A percentile compares a stretch with the other conserved stretches of the same genome.
phyloP scores from a whole-genome alignment of 2,797 vertebrate species.

The Sebastes variabilis region DNA sequence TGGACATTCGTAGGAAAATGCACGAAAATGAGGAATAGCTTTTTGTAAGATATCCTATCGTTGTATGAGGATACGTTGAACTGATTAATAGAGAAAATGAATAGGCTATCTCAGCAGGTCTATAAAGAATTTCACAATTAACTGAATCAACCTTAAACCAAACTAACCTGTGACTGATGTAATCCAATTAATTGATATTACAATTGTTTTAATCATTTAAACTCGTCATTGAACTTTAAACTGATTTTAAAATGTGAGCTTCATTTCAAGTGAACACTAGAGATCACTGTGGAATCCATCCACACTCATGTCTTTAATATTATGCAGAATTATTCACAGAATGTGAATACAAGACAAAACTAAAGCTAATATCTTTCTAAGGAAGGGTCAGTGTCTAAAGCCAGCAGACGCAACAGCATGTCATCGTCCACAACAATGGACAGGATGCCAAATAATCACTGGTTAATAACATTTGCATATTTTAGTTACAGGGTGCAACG shows the following conservation, averaged over 20 bases:
- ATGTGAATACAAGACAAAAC: too few species aligned
- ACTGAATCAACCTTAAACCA: background rate
- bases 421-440: background rate
- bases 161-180: background rate
- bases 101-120: too few species aligned
- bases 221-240: background rate
- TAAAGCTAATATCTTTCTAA: too few species aligned
- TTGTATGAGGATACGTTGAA: too few species aligned
- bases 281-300: too few species aligned
- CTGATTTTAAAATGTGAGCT: background rate
- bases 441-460: background rate
- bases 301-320: too few species aligned
- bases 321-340: too few species aligned
- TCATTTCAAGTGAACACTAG: background rate
- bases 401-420: background rate
- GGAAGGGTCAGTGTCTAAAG: too few species aligned
- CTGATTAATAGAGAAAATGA: too few species aligned
- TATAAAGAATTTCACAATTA: background rate
- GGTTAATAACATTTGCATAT: background rate
- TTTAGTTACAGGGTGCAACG: background rate
- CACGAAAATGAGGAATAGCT: too few species aligned
- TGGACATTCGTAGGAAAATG: too few species aligned
- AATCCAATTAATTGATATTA: background rate
- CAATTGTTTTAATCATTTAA: background rate
- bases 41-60: too few species aligned